phyloP scores from a whole-genome alignment of 1,140 invertebrate genomes.

The Amyelois transitella region DNA sequence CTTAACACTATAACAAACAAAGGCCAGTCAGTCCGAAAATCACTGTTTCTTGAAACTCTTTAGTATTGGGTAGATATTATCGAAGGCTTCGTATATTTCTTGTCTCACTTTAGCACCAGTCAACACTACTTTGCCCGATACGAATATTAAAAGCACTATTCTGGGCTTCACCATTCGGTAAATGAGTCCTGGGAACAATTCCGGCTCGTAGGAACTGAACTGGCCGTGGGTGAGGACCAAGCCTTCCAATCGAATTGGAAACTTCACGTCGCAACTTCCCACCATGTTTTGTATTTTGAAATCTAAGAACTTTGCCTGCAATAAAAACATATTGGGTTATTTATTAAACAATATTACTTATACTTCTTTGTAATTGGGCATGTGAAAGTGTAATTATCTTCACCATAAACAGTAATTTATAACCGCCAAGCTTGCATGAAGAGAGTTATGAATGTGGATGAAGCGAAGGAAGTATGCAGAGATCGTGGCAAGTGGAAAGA shows the following conservation, averaged over 20 bases:
- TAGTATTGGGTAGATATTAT: constrained; percentile 99
- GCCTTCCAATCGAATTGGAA: constrained; percentile 98
- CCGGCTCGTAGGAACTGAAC: constrained; percentile 97
- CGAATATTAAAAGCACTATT: constrained; percentile 99
- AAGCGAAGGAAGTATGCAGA: no score
- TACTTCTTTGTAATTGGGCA: no score
- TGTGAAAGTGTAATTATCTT: no score
- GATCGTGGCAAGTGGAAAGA: no score
- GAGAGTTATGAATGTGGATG: no score
- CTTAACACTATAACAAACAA: constrained; percentile 12
- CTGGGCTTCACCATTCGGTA: constrained; percentile 99
- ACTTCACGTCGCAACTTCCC: constrained; percentile 99
- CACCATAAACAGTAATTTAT: no score
- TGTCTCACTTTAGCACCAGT: constrained; percentile 98
- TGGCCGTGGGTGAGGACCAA: constrained; percentile 97
- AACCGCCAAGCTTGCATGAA: no score
- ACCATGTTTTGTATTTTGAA: constrained; percentile 99
- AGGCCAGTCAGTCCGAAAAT: background rate
- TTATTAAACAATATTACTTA: background rate
- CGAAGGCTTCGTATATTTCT: constrained; percentile 99
- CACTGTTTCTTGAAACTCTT: constrained; percentile 98
- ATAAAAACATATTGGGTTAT: constrained; percentile 26
- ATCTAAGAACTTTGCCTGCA: constrained; percentile 97
- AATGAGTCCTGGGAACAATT: constrained; percentile 98
- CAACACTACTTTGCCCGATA: constrained; percentile 98